Percentiles rank a stretch among this genome's conserved stretches.
These are phyloP conservation scores for Cotesia vestalis DNA, from an alignment of 1,140 invertebrate species.

Conservation along the genomic window DNA sequence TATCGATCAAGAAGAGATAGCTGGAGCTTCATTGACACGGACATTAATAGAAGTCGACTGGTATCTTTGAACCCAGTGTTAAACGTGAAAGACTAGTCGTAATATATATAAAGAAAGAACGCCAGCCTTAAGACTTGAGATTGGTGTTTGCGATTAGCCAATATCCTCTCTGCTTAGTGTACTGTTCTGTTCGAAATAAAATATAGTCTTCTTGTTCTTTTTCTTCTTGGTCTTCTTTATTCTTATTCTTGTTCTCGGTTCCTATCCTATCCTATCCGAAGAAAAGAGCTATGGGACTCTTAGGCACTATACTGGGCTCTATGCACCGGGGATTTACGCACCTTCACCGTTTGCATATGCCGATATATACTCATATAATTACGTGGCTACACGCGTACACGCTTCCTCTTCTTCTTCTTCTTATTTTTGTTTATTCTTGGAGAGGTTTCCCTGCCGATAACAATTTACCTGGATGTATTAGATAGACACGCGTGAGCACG, in stretches of 20 bases:
- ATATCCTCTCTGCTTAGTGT: conserved; percentile 23
- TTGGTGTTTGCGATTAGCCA: conserved; percentile 34
- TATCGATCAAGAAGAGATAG: too few relatives aligned
- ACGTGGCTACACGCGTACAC: conserved; percentile 41
- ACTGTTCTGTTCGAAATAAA: background rate
- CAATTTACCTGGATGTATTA: conserved; percentile 31
- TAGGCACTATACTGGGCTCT: conserved; percentile 3
- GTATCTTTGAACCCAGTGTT: conserved; percentile 22
- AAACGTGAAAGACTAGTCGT: conserved; percentile 27
- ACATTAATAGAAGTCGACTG: conserved; percentile 8
- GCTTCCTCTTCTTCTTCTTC: conserved; percentile 11
- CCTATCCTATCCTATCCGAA: background rate
- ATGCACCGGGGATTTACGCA: conserved; percentile 39
- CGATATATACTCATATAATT: conserved; percentile 44
- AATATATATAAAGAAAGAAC: conserved; percentile 29
- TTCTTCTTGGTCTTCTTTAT: too few relatives aligned
- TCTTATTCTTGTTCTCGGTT: too few relatives aligned
- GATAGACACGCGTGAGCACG: conserved; percentile 35
- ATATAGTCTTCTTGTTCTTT: background rate
- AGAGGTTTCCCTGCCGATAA: conserved; percentile 25
- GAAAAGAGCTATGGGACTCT: background rate
- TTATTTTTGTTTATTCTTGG: too few relatives aligned
- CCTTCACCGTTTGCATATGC: conserved; percentile 42
- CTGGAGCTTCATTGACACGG: too few relatives aligned
- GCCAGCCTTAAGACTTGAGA: conserved; percentile 4